Evolutionary conservation across 37 sponge, comb jelly and placozoan genomes (phyloP), one percentile per base, ranked within the genome.

Genomic region (Agelas oroides): DNA sequence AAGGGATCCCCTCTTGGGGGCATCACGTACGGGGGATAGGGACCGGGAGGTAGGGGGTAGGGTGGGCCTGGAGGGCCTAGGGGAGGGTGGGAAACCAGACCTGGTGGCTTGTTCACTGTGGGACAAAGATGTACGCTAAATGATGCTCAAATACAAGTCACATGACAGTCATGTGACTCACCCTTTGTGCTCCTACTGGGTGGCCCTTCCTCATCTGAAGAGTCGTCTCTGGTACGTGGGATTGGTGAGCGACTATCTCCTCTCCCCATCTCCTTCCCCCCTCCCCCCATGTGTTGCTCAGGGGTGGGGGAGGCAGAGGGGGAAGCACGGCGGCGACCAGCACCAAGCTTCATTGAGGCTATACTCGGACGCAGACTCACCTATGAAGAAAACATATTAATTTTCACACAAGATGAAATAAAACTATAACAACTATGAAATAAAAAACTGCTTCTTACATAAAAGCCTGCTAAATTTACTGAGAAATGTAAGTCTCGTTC

Each of bases 181-280:
- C 78, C 28, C 2, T 3, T 21, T 17, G 36, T 46, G 46, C 46
- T 46, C 46, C 46, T 46, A 38, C 32, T 62, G 20, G 77, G 67
- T 17, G 18, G 28, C 23, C 65, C 82, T 21, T 88, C 88, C 30
- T 88, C 88, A 65, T 88, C 88, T 39, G 88, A 88, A 23, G 88
- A 88, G 69, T 88, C 88, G 75, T 88, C 88, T 68, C 88, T 62
- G 17, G 83, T 88, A 8, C 88, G 82, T 24, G 83, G 88, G 5
- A 82, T 24, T 0, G 19, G 60, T 11, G 70, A 21, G 24, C 36
- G 18, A 24, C 8, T 65, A 1, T 31, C 40, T 5, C 13, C 63
- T 1, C 12, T 41, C 30, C 11, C 31, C 57, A 1, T 16, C n/a
- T 37, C 41, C 23, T n/a, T 23, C 24, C 41, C 70, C 36, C 3